phyloP scores from a whole-genome alignment of 30 jellyfish, hydroid and myxozoan genomes.

The Catostylus mosaicus region DNA sequence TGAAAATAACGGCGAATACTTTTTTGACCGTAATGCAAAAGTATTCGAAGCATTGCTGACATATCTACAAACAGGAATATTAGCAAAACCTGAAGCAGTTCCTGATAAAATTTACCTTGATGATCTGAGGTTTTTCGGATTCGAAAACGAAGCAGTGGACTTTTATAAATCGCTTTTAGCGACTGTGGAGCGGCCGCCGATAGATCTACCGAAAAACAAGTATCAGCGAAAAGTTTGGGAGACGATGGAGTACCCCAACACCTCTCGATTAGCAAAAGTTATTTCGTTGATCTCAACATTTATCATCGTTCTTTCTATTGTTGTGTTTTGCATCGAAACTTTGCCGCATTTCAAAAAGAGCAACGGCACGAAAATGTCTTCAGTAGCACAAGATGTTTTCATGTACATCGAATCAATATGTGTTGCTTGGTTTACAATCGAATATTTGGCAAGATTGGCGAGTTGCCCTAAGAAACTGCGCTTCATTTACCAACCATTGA shows the following conservation, averaged over 20 bases:
- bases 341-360: constrained; percentile 60
- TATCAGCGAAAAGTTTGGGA: constrained; percentile 65
- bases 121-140: constrained; percentile 83
- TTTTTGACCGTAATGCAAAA: constrained; percentile 78
- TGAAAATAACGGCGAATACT: constrained; percentile 60
- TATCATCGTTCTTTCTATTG: constrained; percentile 70
- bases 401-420: constrained; percentile 70
- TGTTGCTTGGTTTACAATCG: constrained; percentile 86
- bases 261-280: constrained; percentile 59
- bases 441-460: constrained; percentile 48
- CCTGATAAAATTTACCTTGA: constrained; percentile 75
- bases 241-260: constrained; percentile 77
- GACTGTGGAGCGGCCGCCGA: constrained; percentile 18
- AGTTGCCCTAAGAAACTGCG: constrained; percentile 70
- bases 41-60: constrained; percentile 81
- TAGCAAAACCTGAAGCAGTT: constrained; percentile 75
- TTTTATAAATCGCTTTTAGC: constrained; percentile 38
- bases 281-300: constrained; percentile 65
- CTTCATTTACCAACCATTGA: constrained; percentile 69
- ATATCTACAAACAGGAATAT: constrained; percentile 80
- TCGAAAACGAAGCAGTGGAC: constrained; percentile 74
- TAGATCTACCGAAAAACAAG: constrained; percentile 50
- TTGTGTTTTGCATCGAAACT: constrained; percentile 81
- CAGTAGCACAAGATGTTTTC: constrained; percentile 34
- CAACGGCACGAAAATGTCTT: constrained; percentile 20